Evolutionary conservation across 2,888 invertebrate species (phyloP).

Genomic region (Tipula vernalis): DNA sequence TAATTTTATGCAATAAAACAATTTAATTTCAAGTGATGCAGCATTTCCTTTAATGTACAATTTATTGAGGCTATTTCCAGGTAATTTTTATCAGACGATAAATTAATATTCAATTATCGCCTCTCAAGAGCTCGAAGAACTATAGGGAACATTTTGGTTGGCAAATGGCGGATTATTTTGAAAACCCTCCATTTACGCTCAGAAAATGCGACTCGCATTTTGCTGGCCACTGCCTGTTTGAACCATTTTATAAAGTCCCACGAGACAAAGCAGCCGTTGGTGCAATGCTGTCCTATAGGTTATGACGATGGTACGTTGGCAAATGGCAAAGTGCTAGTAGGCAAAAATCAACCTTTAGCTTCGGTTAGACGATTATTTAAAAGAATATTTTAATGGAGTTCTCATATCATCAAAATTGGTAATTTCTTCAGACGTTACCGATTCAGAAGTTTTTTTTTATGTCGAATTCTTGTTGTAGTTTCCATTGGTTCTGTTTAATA

Average conservation of each 20-base stretch:
- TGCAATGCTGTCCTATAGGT: background rate
- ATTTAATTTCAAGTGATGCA: background rate
- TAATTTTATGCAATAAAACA: too few species aligned
- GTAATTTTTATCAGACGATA: background rate
- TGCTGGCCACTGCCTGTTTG: background rate
- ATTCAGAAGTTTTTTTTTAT: too few species aligned
- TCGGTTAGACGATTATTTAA: background rate
- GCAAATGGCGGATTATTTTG: background rate
- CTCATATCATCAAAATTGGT: too few species aligned
- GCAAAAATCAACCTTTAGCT: background rate
- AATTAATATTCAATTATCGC: slow-evolving; percentile 12
- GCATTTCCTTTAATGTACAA: background rate
- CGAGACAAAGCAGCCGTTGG: background rate
- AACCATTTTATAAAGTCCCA: background rate
- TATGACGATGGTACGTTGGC: background rate
- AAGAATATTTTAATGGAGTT: too few species aligned
- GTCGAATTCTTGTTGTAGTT: too few species aligned
- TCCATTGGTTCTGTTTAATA: too few species aligned
- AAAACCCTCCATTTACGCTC: background rate
- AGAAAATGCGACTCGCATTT: background rate
- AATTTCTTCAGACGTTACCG: too few species aligned
- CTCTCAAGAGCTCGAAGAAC: slow-evolving; percentile 12
- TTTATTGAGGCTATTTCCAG: background rate
- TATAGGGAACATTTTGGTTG: background rate
- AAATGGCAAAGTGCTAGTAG: background rate